Conservation (phyloP, 2,113 vertebrate genomes). For the Megaleporinus macrocephalus region DNA sequence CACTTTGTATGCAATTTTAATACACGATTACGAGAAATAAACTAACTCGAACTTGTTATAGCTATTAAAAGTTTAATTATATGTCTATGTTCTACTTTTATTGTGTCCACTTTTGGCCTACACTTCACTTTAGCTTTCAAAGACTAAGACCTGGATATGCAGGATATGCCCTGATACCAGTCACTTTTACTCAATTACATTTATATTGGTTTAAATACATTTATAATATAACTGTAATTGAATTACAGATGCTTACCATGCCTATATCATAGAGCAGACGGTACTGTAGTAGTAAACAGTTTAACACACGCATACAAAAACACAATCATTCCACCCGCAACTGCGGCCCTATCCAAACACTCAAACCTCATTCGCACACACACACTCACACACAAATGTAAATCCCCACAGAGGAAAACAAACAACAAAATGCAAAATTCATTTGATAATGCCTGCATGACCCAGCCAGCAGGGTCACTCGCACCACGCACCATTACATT, state of each 20-base stretch:
- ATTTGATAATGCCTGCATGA: conserved; percentile 38
- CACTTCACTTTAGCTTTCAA: background rate
- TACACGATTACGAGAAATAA: too few species aligned
- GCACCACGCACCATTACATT: conserved; percentile 40
- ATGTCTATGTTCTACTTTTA: too few species aligned
- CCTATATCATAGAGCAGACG: conserved; percentile 1
- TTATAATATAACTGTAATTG: conserved; percentile 9
- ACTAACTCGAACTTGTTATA: too few species aligned
- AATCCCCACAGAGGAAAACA: conserved; percentile 37
- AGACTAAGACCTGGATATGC: background rate
- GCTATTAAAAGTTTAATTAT: too few species aligned
- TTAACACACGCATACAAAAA: conserved; percentile 1
- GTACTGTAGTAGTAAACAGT: conserved; percentile 25
- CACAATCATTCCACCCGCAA: background rate
- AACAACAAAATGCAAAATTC: conserved; percentile 39
- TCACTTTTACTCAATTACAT: conserved; percentile 17
- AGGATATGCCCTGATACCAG: too few species aligned
- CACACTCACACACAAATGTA: conserved; percentile 29
- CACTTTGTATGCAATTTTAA: too few species aligned
- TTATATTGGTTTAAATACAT: conserved; percentile 1
- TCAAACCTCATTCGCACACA: conserved; percentile 47
- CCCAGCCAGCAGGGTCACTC: conserved; percentile 13
- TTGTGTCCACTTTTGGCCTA: background rate
- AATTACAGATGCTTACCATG: conserved; percentile 10
- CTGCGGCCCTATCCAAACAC: background rate